These are phyloP conservation scores for Pterostichus madidus DNA, from an alignment of 2,888 invertebrate species.

Conservation along the genomic window DNA sequence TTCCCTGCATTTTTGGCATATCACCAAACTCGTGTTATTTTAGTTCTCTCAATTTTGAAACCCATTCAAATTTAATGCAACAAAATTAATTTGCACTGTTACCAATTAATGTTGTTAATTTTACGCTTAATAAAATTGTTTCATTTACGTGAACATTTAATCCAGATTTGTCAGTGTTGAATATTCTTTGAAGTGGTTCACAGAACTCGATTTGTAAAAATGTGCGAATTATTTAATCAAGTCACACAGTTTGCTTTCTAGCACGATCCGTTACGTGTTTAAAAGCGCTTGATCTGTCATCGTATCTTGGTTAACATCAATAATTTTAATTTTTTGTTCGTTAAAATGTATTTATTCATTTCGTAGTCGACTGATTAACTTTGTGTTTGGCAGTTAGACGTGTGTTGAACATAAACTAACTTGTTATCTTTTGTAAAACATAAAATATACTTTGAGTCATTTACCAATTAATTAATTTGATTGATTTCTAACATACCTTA, in stretches of 20 bases:
- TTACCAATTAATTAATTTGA: too few species aligned
- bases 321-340: not conserved
- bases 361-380: not conserved
- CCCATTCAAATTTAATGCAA: conserved; percentile 47
- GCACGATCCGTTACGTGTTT: not conserved
- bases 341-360: conserved; percentile 15
- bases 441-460: not conserved
- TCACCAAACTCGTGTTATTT: conserved; percentile 60
- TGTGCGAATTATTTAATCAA: conserved; percentile 8
- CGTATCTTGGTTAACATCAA: not conserved
- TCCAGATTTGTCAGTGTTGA: conserved; percentile 11
- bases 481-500: too few species aligned
- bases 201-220: not conserved
- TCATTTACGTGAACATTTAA: not conserved
- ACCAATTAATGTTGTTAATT: conserved; percentile 5
- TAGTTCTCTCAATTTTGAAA: conserved; percentile 52
- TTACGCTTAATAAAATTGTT: conserved; percentile 22
- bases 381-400: too few species aligned
- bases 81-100: conserved; percentile 32
- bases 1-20: conserved; percentile 58
- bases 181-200: conserved; percentile 3
- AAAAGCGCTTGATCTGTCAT: conserved; percentile 16
- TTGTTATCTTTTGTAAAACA: conserved; percentile 1
- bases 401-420: not conserved
- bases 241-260: conserved; percentile 3